A percentile compares a stretch with the other conserved stretches of the same genome.
Evolutionary conservation across 2,888 invertebrate species (phyloP).

Genomic region (Smittia sp.): DNA sequence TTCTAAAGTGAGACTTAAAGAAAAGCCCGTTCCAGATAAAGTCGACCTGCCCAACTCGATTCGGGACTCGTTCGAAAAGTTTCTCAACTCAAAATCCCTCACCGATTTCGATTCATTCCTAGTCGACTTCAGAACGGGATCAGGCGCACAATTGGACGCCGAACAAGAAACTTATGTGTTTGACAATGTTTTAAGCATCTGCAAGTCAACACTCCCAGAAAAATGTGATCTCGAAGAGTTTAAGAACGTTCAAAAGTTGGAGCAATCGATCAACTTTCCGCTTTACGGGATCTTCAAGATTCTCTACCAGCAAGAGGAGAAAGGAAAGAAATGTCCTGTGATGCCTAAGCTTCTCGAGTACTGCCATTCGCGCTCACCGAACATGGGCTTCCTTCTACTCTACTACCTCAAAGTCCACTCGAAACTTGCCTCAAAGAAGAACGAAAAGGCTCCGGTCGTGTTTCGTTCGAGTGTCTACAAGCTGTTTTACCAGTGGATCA

Average conservation of each 20-base stretch:
- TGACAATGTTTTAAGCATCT: constrained; percentile 49
- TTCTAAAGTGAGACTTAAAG: constrained; percentile 60
- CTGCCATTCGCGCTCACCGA: constrained; percentile 68
- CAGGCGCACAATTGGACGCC: constrained; percentile 49
- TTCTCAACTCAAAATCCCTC: constrained; percentile 49
- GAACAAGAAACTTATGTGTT: constrained; percentile 53
- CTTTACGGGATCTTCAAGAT: constrained; percentile 85
- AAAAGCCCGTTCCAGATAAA: constrained; percentile 52
- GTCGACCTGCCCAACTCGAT: constrained; percentile 51
- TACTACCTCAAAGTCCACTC: constrained; percentile 85
- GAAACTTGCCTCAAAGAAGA: constrained; percentile 57
- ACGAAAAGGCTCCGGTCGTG: constrained; percentile 58
- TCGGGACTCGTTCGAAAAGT: constrained; percentile 52
- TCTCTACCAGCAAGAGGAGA: constrained; percentile 73
- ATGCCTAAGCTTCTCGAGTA: constrained; percentile 68
- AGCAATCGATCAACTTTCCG: constrained; percentile 77
- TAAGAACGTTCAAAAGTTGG: constrained; percentile 55
- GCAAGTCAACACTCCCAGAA: constrained; percentile 52
- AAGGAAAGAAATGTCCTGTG: constrained; percentile 73
- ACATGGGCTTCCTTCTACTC: constrained; percentile 80
- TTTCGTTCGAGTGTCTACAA: constrained; percentile 84
- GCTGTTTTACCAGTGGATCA: constrained; percentile 65
- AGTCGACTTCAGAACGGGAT: constrained; percentile 49
- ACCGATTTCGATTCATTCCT: constrained; percentile 52
- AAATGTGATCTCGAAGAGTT: constrained; percentile 56